phyloP scores from a whole-genome alignment of 2,888 invertebrate genomes.

The Lagria hirta region DNA sequence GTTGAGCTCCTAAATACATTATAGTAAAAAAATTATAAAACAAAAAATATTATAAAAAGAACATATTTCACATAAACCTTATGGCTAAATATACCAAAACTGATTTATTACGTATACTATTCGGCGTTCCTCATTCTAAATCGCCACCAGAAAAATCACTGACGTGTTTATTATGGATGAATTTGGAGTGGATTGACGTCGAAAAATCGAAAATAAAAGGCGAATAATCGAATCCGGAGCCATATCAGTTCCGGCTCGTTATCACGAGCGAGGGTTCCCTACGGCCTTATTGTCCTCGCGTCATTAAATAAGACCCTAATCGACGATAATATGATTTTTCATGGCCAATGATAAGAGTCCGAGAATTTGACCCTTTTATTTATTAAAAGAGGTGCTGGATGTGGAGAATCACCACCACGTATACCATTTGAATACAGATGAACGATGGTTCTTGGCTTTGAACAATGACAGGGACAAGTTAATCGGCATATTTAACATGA shows the following conservation, averaged over 20 bases:
- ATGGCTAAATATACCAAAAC: too few species aligned
- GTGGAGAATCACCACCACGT: constrained; percentile 19
- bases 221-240: constrained; percentile 22
- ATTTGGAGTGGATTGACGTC: constrained; percentile 8
- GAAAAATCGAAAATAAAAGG: constrained; percentile 24
- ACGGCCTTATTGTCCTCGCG: constrained; percentile 19
- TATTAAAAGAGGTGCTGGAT: constrained; percentile 20
- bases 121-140: too few species aligned
- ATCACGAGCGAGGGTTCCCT: constrained; percentile 13
- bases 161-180: constrained; percentile 16
- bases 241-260: constrained; percentile 25
- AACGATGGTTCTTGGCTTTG: constrained; percentile 40
- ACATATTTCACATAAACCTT: too few species aligned
- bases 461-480: constrained; percentile 45
- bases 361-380: constrained; percentile 19
- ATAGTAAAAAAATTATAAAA: too few species aligned
- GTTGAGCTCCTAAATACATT: too few species aligned
- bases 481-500: constrained; percentile 43
- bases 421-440: constrained; percentile 39
- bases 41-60: too few species aligned
- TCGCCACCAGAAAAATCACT: constrained; percentile 1
- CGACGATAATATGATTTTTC: constrained; percentile 15
- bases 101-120: too few species aligned
- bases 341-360: constrained; percentile 12
- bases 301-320: constrained; percentile 15